These are phyloP conservation scores for Macrochelys suwanniensis DNA, from an alignment of 2,797 vertebrate genomes.

Conservation along the genomic window DNA sequence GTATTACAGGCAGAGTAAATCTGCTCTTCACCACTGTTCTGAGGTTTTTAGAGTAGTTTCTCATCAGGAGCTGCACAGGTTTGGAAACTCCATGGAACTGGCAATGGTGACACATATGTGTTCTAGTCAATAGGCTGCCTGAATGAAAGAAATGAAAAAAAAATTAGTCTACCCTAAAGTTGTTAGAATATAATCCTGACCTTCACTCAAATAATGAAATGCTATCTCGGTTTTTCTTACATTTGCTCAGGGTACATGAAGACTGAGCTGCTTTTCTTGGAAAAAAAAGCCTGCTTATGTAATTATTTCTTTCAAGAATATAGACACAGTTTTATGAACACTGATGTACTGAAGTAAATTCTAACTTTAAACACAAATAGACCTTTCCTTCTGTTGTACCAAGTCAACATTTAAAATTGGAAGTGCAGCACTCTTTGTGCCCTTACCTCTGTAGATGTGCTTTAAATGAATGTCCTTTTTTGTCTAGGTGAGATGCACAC, in stretches of 20 bases:
- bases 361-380: background rate
- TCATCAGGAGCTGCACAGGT: slow-evolving; percentile 17
- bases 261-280: background rate
- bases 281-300: background rate
- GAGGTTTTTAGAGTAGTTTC: slow-evolving; percentile 66
- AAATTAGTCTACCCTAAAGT: slow-evolving; percentile 46
- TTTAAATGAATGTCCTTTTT: slow-evolving; percentile 42
- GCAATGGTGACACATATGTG: slow-evolving; percentile 45
- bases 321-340: slow-evolving; percentile 12
- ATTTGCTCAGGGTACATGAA: slow-evolving; percentile 55
- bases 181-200: slow-evolving; percentile 66
- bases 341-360: slow-evolving; percentile 33
- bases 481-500: background rate
- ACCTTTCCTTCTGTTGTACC: background rate
- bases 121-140: slow-evolving; percentile 56
- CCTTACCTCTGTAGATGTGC: background rate
- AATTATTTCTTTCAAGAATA: slow-evolving; percentile 49
- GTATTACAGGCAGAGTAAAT: slow-evolving; percentile 37
- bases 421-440: slow-evolving; percentile 14
- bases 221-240: slow-evolving; percentile 33
- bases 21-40: slow-evolving; percentile 25
- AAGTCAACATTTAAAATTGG: slow-evolving; percentile 34
- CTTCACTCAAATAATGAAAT: slow-evolving; percentile 50
- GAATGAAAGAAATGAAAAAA: slow-evolving; percentile 69
- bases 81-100: slow-evolving; percentile 62